Evolutionary conservation across 1,140 invertebrate genomes (phyloP).

Genomic region (Heliconius himera): DNA sequence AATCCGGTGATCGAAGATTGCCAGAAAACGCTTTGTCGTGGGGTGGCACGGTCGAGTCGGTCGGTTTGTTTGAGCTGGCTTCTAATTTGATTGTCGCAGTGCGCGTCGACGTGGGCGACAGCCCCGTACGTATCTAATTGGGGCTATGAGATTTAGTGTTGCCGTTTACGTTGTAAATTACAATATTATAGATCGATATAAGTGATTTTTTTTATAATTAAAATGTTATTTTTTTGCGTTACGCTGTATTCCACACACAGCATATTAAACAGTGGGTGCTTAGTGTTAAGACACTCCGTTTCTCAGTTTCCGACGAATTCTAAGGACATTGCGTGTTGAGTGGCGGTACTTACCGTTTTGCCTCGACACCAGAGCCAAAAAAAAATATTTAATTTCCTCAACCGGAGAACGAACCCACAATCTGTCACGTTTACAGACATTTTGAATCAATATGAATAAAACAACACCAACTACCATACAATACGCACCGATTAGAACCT

Average conservation of each 20-base stretch:
- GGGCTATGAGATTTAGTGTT: conserved; percentile 56
- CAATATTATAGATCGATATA: neutral
- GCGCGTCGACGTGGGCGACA: conserved; percentile 60
- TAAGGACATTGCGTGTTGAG: too few relatives aligned
- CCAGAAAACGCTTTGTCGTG: conserved; percentile 80
- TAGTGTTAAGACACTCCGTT: too few relatives aligned
- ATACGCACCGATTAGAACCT: neutral
- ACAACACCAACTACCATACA: neutral
- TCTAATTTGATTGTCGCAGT: conserved; percentile 73
- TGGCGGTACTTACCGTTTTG: too few relatives aligned
- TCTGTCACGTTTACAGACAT: too few relatives aligned
- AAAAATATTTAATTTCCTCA: too few relatives aligned
- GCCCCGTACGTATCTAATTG: conserved; percentile 67
- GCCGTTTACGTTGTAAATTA: neutral
- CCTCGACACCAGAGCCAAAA: too few relatives aligned
- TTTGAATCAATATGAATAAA: neutral
- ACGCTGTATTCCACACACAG: too few relatives aligned
- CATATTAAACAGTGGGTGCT: too few relatives aligned
- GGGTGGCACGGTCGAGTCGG: conserved; percentile 67
- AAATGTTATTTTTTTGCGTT: too few relatives aligned
- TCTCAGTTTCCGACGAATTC: too few relatives aligned
- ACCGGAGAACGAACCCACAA: too few relatives aligned
- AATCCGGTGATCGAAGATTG: conserved; percentile 81
- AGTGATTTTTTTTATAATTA: neutral
- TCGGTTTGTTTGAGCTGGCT: conserved; percentile 64